Base-by-base conservation (phyloP, 1,140 invertebrate genomes). In the Ptiloglossa arizonensis region DNA sequence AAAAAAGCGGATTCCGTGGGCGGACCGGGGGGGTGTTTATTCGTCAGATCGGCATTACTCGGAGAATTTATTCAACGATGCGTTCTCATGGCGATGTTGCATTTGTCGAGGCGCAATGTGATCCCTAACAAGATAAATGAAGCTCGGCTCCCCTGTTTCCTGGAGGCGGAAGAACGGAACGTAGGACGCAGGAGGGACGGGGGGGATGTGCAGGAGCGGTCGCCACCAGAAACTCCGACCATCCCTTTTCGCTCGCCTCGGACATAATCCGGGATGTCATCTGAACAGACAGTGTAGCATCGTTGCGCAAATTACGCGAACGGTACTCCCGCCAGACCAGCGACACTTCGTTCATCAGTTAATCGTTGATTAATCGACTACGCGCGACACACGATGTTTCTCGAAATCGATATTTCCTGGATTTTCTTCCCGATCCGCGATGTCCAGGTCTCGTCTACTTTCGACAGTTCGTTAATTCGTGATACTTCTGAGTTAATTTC, bases 121-220 rank as follows among this genome's bases (percentile, higher is more conserved):
- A 88, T 87, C 80, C 71, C 74, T 67, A 77, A 79, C 50, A 87
- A 87, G 86, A 88, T 87, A 87, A 87, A 88, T 87, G 87, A 88
- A 84, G 56, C 80, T 60, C 70, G 72, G 19, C 76, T 76, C 32
- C 60, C 60, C 70, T 73, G 56, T 79, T 79, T 81, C 44, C 75
- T 52, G 29, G 41, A 38, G 9, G 76, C 27, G 60, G 52, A 63
- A 50, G 69, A 69, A 60, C 52, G 67, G 48, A 75, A 60, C 52
- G 69, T 72, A 80, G 71, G 60, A 71, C 62, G 63, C 79, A 19
- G n/a, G n/a, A n/a, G n/a, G n/a, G n/a, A n/a, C n/a, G n/a, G n/a
- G n/a, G n/a, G 60, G 38, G 27, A 41, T 24, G 59, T 48, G 54
- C 56, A 29, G 52, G 13, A 35, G 56, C 19, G 6, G 24, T 48